phyloP scores from a whole-genome alignment of 35 echinoderm and acorn worm species.

The Lytechinus pictus region DNA sequence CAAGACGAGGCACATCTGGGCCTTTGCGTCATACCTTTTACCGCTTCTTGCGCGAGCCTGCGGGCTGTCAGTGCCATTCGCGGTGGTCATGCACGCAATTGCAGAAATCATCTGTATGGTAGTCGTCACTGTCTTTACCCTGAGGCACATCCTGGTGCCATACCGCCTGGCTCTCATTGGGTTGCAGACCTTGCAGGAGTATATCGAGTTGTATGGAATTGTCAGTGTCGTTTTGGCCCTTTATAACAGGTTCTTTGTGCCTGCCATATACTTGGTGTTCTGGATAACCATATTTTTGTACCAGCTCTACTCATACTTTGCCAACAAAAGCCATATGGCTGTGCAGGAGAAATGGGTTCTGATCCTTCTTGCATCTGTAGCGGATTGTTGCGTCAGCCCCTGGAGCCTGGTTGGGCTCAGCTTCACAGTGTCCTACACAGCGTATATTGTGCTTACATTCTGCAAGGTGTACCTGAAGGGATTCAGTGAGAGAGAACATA shows the following conservation, averaged over 20 bases:
- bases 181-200: slow-evolving; percentile 68
- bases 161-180: slow-evolving; percentile 72
- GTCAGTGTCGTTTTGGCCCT: slow-evolving; percentile 80
- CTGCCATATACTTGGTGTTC: slow-evolving; percentile 76
- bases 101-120: slow-evolving; percentile 68
- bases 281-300: slow-evolving; percentile 76
- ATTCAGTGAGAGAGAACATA: slow-evolving; percentile 55
- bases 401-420: slow-evolving; percentile 96
- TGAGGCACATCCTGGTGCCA: slow-evolving; percentile 69
- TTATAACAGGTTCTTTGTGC: slow-evolving; percentile 87
- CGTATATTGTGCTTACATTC: slow-evolving; percentile 75
- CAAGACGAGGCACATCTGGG: slow-evolving; percentile 68
- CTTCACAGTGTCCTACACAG: slow-evolving; percentile 88
- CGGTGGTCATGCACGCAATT: slow-evolving; percentile 50
- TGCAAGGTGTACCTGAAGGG: slow-evolving; percentile 96
- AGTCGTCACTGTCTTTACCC: slow-evolving; percentile 59
- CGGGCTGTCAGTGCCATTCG: slow-evolving; percentile 30
- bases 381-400: slow-evolving; percentile 88
- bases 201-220: slow-evolving; percentile 79
- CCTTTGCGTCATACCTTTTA: slow-evolving; percentile 70
- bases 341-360: slow-evolving; percentile 80
- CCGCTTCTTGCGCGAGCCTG: slow-evolving; percentile 61
- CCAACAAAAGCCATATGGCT: slow-evolving; percentile 43
- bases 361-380: slow-evolving; percentile 74
- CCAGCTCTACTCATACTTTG: slow-evolving; percentile 81